Evolutionary conservation across 2,113 vertebrate genomes (phyloP), one percentile per base, ranked within the genome.

Genomic region (Platycercus adscitus): DNA sequence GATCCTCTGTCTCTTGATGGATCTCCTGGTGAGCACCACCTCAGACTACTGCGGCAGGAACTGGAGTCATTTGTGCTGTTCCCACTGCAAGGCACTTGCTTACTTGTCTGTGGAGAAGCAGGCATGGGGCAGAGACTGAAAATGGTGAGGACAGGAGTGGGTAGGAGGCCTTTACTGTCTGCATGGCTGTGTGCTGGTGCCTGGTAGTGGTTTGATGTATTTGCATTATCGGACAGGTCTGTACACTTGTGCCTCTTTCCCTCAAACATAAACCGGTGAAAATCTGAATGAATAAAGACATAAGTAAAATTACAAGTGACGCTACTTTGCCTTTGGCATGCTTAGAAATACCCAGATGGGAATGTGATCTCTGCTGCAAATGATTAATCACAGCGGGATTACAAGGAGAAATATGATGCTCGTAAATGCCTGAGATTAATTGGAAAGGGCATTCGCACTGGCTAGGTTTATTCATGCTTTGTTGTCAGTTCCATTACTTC

Each of bases 381-480:
- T 66, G 78, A 89, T 95, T 89, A 79, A 93, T 94, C 82, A 64
- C 55, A 24, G 90, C 52, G 83, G 86, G 60, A 73, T 96, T 93
- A 94, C 44, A 8, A 39, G 83, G 77, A 52, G 93, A 90, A 92
- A 95, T 41, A 13, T 3, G 76, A 93, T 60, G 17, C 90, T 71
- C 76, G 77, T 21, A 44, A 60, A 81, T 44, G 79, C 10, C 71
- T 88, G 90, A 81, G 86, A 71, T 94, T 53, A 90, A 86, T 65
- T 95, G 92, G 88, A 91, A 97, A 93, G 86, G 92, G 72, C 71
- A 78, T 83, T 70, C 93, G 86, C 92, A 26, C 16, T 75, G 90
- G 84, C 52, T 16, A 3, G 43, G 60, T 86, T 95, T 96, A 92
- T 94, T 95, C 92, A 89, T 84, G 76, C 70, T 90, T 90, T 92